These are phyloP conservation scores for Cichlasoma orientale DNA, from an alignment of 2,797 vertebrate species.

Conservation along the genomic window DNA sequence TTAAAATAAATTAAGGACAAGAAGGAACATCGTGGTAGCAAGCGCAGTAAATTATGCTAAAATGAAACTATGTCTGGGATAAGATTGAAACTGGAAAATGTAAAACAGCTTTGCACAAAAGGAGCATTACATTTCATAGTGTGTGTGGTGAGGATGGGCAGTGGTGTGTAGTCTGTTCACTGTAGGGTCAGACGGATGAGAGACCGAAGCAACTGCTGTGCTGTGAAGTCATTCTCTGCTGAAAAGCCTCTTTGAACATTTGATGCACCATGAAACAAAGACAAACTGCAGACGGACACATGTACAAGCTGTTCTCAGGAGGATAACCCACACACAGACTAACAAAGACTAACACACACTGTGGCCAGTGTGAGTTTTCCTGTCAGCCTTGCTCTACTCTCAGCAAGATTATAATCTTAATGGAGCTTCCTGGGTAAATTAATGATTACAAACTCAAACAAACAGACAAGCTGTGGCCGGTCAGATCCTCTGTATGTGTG, in stretches of 20 bases:
- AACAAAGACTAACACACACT: constrained; percentile 34
- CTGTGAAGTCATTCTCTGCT: constrained; percentile 67
- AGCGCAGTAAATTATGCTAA: constrained; percentile 53
- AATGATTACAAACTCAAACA: constrained; percentile 80
- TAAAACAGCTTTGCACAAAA: constrained; percentile 44
- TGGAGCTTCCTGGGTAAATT: constrained; percentile 79
- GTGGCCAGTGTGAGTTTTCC: constrained; percentile 62
- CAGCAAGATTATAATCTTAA: constrained; percentile 80
- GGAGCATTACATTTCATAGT: constrained; percentile 6
- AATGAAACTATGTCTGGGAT: constrained; percentile 33
- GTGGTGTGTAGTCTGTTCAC: constrained; percentile 45
- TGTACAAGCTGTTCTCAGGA: constrained; percentile 64
- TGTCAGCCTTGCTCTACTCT: constrained; percentile 60
- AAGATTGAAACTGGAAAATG: constrained; percentile 51
- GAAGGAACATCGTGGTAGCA: constrained; percentile 29
- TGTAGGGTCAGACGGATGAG: constrained; percentile 64
- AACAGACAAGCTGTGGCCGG: constrained; percentile 70
- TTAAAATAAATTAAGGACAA: constrained; percentile 65
- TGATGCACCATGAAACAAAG: constrained; percentile 77
- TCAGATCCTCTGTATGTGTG: constrained; percentile 27
- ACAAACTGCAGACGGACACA: constrained; percentile 67
- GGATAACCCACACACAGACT: constrained; percentile 33
- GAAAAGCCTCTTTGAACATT: constrained; percentile 77
- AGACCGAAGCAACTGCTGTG: constrained; percentile 64
- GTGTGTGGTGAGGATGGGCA: constrained; percentile 41